Evolutionary conservation across 2,113 vertebrate species (phyloP).

Genomic region (Solea solea): DNA sequence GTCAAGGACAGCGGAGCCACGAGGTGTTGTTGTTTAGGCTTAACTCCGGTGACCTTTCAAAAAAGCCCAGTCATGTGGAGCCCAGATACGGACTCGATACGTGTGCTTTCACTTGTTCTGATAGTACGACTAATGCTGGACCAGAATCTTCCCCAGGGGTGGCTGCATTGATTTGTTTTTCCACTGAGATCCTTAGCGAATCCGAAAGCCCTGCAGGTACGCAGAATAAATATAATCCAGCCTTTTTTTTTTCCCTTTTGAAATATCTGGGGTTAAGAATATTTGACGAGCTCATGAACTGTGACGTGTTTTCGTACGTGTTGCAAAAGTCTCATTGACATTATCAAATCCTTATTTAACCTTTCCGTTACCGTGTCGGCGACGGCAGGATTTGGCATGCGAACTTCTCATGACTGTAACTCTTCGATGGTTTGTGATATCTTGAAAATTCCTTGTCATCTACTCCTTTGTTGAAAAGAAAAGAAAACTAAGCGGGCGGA

Average conservation of each 20-base stretch:
- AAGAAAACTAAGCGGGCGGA: too few relatives aligned
- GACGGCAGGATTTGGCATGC: too few relatives aligned
- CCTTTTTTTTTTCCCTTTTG: neutral
- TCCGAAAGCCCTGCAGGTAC: slow-evolving; percentile 23
- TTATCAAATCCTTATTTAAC: too few relatives aligned
- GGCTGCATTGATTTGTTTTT: slow-evolving; percentile 56
- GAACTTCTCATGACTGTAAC: too few relatives aligned
- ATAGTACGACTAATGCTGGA: neutral
- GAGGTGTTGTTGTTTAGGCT: slow-evolving; percentile 1
- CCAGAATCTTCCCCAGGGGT: slow-evolving; percentile 35
- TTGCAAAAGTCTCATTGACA: too few relatives aligned
- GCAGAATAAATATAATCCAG: slow-evolving; percentile 8
- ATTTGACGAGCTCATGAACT: neutral
- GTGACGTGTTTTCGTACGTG: too few relatives aligned
- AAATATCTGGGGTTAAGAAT: neutral
- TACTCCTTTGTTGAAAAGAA: too few relatives aligned
- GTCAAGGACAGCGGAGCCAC: neutral
- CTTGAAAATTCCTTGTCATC: too few relatives aligned
- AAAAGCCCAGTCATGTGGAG: neutral
- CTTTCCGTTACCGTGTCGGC: too few relatives aligned
- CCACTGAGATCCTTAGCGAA: slow-evolving; percentile 43
- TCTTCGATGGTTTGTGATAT: too few relatives aligned
- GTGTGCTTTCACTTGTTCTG: slow-evolving; percentile 9
- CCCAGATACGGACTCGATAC: neutral
- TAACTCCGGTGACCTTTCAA: neutral